Evolutionary conservation across 1,140 invertebrate genomes (phyloP).

Genomic region (Drosophila kohkoa): DNA sequence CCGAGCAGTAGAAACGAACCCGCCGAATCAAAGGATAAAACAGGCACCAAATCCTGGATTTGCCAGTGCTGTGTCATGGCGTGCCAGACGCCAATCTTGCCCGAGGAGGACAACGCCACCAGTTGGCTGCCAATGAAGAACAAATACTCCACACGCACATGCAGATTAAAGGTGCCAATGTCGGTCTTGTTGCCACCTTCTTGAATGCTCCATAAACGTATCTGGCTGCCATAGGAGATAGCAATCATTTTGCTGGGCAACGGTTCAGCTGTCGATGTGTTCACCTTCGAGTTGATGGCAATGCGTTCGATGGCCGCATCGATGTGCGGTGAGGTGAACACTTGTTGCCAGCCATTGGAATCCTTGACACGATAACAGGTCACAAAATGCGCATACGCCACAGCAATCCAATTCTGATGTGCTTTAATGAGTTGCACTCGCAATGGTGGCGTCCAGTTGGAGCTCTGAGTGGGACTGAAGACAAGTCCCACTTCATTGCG

Average conservation of each 20-base stretch:
- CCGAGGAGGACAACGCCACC: slow-evolving; percentile 95
- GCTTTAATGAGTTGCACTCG: slow-evolving; percentile 97
- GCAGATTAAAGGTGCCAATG: slow-evolving; percentile 96
- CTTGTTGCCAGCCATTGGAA: slow-evolving; percentile 97
- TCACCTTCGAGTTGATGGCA: slow-evolving; percentile 97
- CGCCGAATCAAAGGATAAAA: slow-evolving; percentile 97
- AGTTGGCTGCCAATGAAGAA: slow-evolving; percentile 99
- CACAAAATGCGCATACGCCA: slow-evolving; percentile 98
- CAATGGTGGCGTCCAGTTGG: slow-evolving; percentile 92
- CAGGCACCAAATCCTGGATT: slow-evolving; percentile 97
- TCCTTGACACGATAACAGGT: slow-evolving; percentile 98
- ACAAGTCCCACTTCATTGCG: slow-evolving; percentile 90
- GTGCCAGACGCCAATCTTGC: slow-evolving; percentile 99
- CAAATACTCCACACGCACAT: slow-evolving; percentile 96
- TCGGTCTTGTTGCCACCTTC: slow-evolving; percentile 92
- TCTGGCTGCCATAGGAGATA: slow-evolving; percentile 93
- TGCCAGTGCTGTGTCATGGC: slow-evolving; percentile 99
- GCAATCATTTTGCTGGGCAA: slow-evolving; percentile 93
- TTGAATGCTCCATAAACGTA: slow-evolving; percentile 95
- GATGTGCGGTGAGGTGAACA: slow-evolving; percentile 96
- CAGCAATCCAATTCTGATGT: slow-evolving; percentile 99
- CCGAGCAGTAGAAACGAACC: slow-evolving; percentile 97
- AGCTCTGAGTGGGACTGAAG: slow-evolving; percentile 87
- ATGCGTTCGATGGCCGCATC: slow-evolving; percentile 95
- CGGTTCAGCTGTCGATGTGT: slow-evolving; percentile 84